Conservation (phyloP, 2,888 invertebrate species). For the Lithophane semibrunnea region DNA sequence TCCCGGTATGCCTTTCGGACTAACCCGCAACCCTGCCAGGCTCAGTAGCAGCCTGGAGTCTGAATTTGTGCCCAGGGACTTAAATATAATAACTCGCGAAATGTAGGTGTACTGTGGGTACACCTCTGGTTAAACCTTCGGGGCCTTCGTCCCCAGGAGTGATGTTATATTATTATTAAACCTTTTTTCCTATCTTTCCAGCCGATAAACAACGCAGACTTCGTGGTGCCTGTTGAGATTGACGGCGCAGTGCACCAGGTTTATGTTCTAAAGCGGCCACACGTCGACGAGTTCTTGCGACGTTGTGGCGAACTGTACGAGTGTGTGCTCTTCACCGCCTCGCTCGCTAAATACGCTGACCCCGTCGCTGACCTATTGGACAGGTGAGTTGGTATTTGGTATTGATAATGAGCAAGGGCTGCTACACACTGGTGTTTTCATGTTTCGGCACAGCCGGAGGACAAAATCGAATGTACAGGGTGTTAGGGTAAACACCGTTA, state of each 20-base stretch:
- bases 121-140: not conserved
- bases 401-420: not conserved
- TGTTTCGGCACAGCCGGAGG: not conserved
- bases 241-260: constrained; percentile 99
- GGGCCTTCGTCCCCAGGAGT: not conserved
- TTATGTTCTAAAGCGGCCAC: constrained; percentile 99
- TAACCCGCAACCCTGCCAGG: too few species aligned
- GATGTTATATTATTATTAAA: not conserved
- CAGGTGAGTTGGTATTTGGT: constrained; percentile 60
- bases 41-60: not conserved
- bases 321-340: constrained; percentile 99
- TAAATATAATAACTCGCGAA: not conserved
- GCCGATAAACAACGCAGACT: constrained; percentile 99
- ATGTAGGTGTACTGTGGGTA: not conserved
- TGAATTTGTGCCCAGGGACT: not conserved
- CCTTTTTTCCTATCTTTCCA: constrained; percentile 84
- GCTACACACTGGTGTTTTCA: not conserved
- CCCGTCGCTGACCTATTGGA: constrained; percentile 98
- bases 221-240: constrained; percentile 99
- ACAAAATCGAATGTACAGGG: not conserved
- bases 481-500: too few species aligned
- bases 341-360: constrained; percentile 99
- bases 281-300: constrained; percentile 99
- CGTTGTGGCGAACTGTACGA: constrained; percentile 99
- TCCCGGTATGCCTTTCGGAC: too few species aligned